Percentiles rank a stretch among this genome's conserved stretches.
phyloP scores from a whole-genome alignment of 1,140 invertebrate species.

The Ctenoplectra terminalis region DNA sequence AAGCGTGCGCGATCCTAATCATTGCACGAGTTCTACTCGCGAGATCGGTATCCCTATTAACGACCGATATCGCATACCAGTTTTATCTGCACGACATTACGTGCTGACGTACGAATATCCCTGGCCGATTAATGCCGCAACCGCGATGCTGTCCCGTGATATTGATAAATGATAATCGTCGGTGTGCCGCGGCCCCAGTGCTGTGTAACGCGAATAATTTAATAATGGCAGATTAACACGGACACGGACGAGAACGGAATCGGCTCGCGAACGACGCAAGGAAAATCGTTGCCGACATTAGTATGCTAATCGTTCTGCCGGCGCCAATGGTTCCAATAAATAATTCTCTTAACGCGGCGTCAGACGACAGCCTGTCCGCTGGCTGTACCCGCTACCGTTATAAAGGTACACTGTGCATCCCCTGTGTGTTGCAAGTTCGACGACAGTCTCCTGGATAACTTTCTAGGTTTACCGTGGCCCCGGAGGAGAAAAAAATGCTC shows the following conservation, averaged over 20 bases:
- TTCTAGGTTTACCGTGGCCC: neutral
- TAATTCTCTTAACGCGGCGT: conserved; percentile 68
- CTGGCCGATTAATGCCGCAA: conserved; percentile 17
- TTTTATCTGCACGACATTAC: conserved; percentile 64
- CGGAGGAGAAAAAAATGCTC: neutral
- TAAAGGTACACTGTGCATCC: neutral
- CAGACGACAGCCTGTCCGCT: conserved; percentile 26
- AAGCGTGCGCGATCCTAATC: conserved; percentile 10
- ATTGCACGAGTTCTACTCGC: neutral
- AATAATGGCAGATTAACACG: conserved; percentile 70
- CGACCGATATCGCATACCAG: conserved; percentile 59
- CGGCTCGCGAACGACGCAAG: conserved; percentile 11
- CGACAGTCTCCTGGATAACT: neutral
- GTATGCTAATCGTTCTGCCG: conserved; percentile 68
- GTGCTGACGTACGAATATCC: conserved; percentile 40
- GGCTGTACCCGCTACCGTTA: conserved; percentile 40
- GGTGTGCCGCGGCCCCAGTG: neutral
- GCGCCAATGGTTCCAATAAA: conserved; percentile 67
- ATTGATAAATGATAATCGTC: conserved; percentile 71
- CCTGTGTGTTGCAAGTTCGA: neutral
- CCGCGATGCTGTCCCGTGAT: conserved; percentile 48
- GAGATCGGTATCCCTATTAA: conserved; percentile 42
- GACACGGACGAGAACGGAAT: conserved; percentile 6
- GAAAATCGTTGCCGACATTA: conserved; percentile 55
- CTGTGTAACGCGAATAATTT: conserved; percentile 63